phyloP scores from a whole-genome alignment of 2,888 invertebrate genomes.

The Ypsolopha sequella region DNA sequence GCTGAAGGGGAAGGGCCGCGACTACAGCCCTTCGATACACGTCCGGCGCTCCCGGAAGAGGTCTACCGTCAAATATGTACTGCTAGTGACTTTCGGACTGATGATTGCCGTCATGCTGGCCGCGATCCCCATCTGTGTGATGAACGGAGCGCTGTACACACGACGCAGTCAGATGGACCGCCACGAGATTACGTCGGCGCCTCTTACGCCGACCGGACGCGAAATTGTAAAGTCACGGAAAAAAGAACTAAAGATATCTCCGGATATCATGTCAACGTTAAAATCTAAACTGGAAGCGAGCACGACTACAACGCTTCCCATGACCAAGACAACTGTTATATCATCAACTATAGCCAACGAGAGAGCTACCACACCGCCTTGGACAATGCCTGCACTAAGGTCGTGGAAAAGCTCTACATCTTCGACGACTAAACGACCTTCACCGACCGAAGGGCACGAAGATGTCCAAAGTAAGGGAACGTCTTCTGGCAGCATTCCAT shows the following conservation, averaged over 20 bases:
- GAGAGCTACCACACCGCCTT: constrained; percentile 47
- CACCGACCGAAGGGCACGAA: constrained; percentile 38
- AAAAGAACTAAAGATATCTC: constrained; percentile 45
- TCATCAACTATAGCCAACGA: constrained; percentile 27
- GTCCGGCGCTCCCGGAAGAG: constrained; percentile 44
- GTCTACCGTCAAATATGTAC: constrained; percentile 45
- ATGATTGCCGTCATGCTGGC: constrained; percentile 41
- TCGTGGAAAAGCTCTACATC: constrained; percentile 47
- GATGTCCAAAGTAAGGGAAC: constrained; percentile 24
- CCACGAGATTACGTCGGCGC: constrained; percentile 29
- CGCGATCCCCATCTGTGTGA: constrained; percentile 44
- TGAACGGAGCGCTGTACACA: constrained; percentile 39
- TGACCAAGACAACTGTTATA: constrained; percentile 21
- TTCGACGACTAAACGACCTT: constrained; percentile 37
- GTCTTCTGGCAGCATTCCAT: constrained; percentile 36
- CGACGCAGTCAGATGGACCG: constrained; percentile 30
- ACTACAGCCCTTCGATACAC: constrained; percentile 61
- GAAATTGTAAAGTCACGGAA: constrained; percentile 46
- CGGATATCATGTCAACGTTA: constrained; percentile 32
- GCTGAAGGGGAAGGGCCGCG: constrained; percentile 63
- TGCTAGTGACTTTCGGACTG: constrained; percentile 44
- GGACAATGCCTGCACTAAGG: constrained; percentile 65
- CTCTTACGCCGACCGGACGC: constrained; percentile 32
- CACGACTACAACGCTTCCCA: constrained; percentile 20
- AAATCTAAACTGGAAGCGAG: constrained; percentile 32